Evolutionary conservation across 2,113 vertebrate species (phyloP).

Genomic region (Capra hircus): DNA sequence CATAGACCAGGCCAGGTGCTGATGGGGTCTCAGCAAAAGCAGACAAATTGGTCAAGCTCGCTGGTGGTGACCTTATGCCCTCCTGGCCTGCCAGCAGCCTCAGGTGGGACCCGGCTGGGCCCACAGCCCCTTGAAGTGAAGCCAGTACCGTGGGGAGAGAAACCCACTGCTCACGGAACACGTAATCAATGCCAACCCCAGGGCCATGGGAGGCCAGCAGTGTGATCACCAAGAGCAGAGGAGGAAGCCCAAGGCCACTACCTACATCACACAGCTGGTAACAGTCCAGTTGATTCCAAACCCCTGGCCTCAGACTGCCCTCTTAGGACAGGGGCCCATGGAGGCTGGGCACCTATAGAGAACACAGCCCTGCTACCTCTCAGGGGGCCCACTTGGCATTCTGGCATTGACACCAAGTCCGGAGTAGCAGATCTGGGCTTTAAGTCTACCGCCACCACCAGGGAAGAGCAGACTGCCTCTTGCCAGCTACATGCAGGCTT

Average conservation of each 20-base stretch:
- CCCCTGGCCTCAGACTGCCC: background rate
- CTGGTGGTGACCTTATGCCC: background rate
- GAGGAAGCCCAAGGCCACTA: background rate
- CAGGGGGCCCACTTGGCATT: too few species aligned
- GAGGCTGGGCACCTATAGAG: background rate
- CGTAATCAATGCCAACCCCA: background rate
- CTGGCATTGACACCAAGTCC: background rate
- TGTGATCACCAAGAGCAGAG: background rate
- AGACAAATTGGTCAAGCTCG: background rate
- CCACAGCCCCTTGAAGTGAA: background rate
- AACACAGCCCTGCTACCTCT: background rate
- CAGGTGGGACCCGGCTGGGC: too few species aligned
- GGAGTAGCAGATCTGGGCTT: background rate
- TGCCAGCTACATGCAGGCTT: background rate
- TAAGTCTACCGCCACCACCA: background rate
- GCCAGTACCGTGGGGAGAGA: background rate
- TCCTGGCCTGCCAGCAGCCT: background rate
- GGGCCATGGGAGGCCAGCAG: background rate
- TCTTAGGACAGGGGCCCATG: background rate
- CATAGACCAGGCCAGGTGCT: background rate
- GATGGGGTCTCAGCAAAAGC: background rate
- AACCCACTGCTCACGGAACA: fast-evolving
- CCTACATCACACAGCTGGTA: background rate
- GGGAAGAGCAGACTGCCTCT: background rate
- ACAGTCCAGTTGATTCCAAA: background rate